Base-by-base conservation (phyloP, 2,113 vertebrate genomes). In the Trogon melanurus region DNA sequence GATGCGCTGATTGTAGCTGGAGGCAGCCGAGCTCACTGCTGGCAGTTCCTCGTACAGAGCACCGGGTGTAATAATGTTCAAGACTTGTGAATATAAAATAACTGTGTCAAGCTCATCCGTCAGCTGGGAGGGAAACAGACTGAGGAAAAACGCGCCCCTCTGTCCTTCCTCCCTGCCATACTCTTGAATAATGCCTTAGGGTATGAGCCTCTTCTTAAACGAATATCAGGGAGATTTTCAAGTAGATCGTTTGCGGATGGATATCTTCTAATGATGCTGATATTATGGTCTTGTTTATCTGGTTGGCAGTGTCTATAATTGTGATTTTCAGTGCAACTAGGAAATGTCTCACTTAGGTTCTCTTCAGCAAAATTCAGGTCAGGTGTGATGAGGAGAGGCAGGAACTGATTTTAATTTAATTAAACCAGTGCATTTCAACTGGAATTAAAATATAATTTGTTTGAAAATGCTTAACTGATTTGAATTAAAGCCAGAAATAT, bases 381-480 rank as follows among this genome's bases (percentile, higher is more conserved):
- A 81, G 57, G 57, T 84, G 76, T 48, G n/a, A 74, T 79, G 69
- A 53, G 73, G 70, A 95, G 57, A 73, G 65, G 25, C 13, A 71
- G 81, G 67, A 81, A n/a, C 29, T 36, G 22, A 27, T 91, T 75
- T 91, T 87, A 95, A 84, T 93, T 61, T 19, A 91, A 86, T 71
- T 65, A 94, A 96, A 69, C 27, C 45, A 34, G 54, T 79, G 85
- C 69, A 13, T 93, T 96, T 95, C 19, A 72, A 57, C 61, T 65
- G 73, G 72, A 95, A 93, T 94, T 86, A 94, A 88, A 96, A 45
- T 78, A 53, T 48, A 86, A 84, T 95, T 89, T 95, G 79, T 93
- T 92, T 93, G 3, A 92, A 94, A 95, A 93, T 79, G 61, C 86
- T 66, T 87, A 91, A 81, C 29, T 75, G 83, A 67, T 89, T 89